These are phyloP conservation scores for Oreotragus oreotragus DNA, from an alignment of 2,113 vertebrate genomes.

Conservation along the genomic window DNA sequence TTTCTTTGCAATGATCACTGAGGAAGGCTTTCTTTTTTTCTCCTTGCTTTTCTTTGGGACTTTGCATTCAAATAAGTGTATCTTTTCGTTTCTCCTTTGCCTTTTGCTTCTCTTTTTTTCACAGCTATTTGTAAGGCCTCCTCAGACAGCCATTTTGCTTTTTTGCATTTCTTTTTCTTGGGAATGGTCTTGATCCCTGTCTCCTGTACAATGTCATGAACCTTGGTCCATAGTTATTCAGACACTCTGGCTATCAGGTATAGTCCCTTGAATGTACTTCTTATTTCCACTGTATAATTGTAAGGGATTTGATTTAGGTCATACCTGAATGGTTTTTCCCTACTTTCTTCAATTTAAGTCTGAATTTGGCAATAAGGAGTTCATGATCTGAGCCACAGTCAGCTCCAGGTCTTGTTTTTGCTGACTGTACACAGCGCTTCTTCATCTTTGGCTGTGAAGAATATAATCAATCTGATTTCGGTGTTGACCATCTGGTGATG, in stretches of 20 bases:
- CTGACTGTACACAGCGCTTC: neutral
- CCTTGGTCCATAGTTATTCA: accelerated
- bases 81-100: neutral
- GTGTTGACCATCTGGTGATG: neutral
- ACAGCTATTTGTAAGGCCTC: neutral
- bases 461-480: neutral
- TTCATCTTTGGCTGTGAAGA: neutral
- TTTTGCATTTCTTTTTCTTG: neutral
- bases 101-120: neutral
- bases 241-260: neutral
- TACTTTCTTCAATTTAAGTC: neutral
- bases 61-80: neutral
- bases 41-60: neutral
- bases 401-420: neutral
- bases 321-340: neutral
- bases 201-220: neutral
- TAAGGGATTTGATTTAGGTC: neutral
- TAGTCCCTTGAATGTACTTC: neutral
- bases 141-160: neutral
- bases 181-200: neutral
- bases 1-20: neutral
- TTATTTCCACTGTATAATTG: neutral
- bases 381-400: neutral
- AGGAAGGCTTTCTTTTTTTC: neutral
- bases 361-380: neutral